Base-by-base conservation (phyloP, 2,113 vertebrate genomes). In the Corapipo altera region DNA sequence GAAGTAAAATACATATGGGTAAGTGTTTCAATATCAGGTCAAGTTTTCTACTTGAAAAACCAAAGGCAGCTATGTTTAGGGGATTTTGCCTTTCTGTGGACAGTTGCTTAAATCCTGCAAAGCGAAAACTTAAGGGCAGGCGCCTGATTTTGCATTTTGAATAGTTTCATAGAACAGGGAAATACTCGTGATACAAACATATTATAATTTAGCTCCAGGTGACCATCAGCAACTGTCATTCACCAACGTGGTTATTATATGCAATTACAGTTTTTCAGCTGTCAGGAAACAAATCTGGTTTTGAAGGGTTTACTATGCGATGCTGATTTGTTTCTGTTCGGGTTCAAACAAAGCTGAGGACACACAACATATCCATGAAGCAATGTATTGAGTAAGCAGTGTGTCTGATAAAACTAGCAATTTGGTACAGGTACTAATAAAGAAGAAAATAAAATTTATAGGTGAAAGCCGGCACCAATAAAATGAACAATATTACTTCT, bases 1-100 rank as follows among this genome's bases (percentile, higher is more conserved):
- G 97, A 98, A 98, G 97, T 98, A 98, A 99, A 99, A 98, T 97
- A 97, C 97, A 97, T 71, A 90, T 54, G 98, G 98, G 97, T 97
- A 98, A 98, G 98, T 95, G 98, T 98, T 97, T 98, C 95, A 97
- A 95, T 97, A 97, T 94, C 89, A 95, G 91, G 83, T 94, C 83
- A 87, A 73, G 74, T 97, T 95, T 95, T 84, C 80, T 76, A 65
- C 72, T 82, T 90, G 49, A 96, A 92, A 72, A 95, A 71, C 0
- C 37, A 54, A 71, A 86, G 64, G 32, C 69, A 89, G 67, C 17
- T 95, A 71, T 30, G 35, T 39, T 94, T 92, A 92, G 32, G 74
- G 78, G 71, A 54, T 44, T 37, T 49, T 92, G 61, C 54, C 11
- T 85, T 95, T 93, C 87, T 97, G 70, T 67, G 77, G 52, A 79